Conservation (phyloP, 92 coral and sea anemone species). For the Pocillopora meandrina region DNA sequence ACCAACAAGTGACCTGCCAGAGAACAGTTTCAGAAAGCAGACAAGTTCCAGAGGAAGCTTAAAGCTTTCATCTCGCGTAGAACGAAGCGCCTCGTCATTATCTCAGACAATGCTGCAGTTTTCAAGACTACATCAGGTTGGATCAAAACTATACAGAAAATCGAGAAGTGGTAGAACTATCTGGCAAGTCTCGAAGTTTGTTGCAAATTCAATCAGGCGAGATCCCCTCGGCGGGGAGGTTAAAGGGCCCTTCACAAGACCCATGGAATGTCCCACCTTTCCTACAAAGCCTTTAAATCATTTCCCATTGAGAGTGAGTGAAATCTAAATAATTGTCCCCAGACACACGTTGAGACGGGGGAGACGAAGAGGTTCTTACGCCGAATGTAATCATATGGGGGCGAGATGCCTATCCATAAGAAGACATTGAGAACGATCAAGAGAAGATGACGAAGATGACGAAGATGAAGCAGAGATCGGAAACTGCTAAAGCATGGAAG, state of each 20-base stretch:
- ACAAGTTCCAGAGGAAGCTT: constrained; percentile 44
- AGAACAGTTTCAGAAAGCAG: constrained; percentile 41
- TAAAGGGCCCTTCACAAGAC: too few relatives aligned
- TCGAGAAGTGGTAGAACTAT: too few relatives aligned
- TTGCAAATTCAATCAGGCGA: too few relatives aligned
- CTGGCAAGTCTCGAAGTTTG: too few relatives aligned
- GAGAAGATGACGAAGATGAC: constrained; percentile 36
- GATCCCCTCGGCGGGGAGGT: too few relatives aligned
- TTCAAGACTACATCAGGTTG: too few relatives aligned
- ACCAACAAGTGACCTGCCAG: constrained; percentile 27
- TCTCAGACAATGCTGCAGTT: constrained; percentile 50
- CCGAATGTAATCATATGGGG: constrained; percentile 52
- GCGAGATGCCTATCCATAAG: constrained; percentile 38
- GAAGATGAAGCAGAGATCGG: not conserved
- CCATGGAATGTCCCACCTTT: too few relatives aligned
- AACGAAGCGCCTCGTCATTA: constrained; percentile 48
- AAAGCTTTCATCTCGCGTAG: constrained; percentile 49
- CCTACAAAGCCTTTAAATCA: not conserved
- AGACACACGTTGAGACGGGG: constrained; percentile 62
- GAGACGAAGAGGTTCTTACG: constrained; percentile 40
- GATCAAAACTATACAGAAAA: too few relatives aligned
- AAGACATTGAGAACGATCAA: constrained; percentile 1
- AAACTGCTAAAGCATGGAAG: constrained; percentile 17
- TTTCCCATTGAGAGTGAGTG: constrained; percentile 48
- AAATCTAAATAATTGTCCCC: constrained; percentile 58